Percentiles rank a stretch among this genome's conserved stretches.
phyloP scores from a whole-genome alignment of 1,140 invertebrate species.

The Mylabris phalerata region DNA sequence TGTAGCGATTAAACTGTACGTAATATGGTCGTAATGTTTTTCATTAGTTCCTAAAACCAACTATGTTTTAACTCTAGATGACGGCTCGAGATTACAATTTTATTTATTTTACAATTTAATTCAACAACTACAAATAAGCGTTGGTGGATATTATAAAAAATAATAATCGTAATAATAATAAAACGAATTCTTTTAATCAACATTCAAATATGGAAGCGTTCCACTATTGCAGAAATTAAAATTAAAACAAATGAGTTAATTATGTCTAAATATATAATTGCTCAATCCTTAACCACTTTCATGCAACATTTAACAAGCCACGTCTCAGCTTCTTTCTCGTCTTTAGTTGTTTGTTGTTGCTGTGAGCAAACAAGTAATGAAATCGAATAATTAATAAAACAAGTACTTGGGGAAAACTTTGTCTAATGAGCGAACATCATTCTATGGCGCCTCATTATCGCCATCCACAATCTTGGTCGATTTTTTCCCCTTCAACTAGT shows the following conservation, averaged over 20 bases:
- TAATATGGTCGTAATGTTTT: conserved; percentile 20
- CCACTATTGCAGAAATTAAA: too few species aligned
- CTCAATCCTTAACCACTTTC: conserved; percentile 12
- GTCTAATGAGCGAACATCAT: conserved; percentile 17
- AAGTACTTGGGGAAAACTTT: conserved; percentile 8
- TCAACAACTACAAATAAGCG: too few species aligned
- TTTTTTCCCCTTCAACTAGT: too few species aligned
- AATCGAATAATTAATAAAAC: conserved; percentile 20
- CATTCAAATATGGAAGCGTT: too few species aligned
- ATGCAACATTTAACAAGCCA: conserved; percentile 15
- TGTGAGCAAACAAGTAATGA: background rate
- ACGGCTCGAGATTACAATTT: conserved; percentile 4
- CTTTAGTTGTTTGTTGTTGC: too few species aligned
- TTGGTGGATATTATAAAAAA: too few species aligned
- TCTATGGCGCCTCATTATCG: conserved; percentile 16
- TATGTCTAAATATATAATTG: conserved; percentile 9
- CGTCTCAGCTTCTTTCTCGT: background rate
- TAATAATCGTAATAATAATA: too few species aligned
- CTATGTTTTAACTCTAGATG: background rate
- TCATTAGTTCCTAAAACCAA: conserved; percentile 15
- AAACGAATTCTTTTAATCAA: too few species aligned
- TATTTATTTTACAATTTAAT: conserved; percentile 10
- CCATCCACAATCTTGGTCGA: background rate
- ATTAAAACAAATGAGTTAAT: conserved; percentile 1
- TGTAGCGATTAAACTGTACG: conserved; percentile 16